phyloP scores from a whole-genome alignment of 2,113 vertebrate genomes.

The Mastomys coucha region DNA sequence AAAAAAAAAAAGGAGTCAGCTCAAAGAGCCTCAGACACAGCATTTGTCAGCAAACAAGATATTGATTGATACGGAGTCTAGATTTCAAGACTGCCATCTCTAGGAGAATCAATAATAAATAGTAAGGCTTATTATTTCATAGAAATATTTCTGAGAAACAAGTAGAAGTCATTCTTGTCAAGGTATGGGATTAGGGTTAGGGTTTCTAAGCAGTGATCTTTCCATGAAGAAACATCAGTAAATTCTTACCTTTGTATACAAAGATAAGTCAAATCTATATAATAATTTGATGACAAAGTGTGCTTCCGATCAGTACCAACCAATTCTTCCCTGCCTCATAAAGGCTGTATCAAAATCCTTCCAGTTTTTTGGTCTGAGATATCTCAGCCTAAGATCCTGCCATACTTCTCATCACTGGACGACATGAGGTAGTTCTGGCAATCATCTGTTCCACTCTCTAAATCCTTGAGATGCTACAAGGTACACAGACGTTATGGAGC shows the following conservation, averaged over 20 bases:
- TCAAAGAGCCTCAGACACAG: neutral
- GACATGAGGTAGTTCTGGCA: neutral
- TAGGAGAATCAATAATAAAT: constrained; percentile 5
- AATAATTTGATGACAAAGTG: neutral
- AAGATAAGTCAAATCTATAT: neutral
- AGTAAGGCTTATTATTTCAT: constrained; percentile 9
- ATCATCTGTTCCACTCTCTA: neutral
- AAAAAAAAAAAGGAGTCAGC: neutral
- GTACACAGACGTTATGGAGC: neutral
- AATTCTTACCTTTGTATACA: neutral
- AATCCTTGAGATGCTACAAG: neutral
- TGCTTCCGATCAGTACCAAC: neutral
- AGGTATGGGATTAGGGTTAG: too few species aligned
- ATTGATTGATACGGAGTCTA: neutral
- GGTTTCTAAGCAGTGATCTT: neutral
- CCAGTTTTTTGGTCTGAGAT: too few species aligned
- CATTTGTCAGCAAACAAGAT: neutral
- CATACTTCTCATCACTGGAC: too few species aligned
- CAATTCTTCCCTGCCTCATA: neutral
- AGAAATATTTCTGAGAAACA: neutral
- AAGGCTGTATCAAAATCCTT: neutral
- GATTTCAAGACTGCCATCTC: neutral
- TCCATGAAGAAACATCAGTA: neutral
- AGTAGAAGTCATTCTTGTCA: neutral
- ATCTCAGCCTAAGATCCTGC: neutral